Percentiles rank a stretch among this genome's conserved stretches.
phyloP scores from a whole-genome alignment of 1,140 invertebrate species.

The Penaeus indicus region DNA sequence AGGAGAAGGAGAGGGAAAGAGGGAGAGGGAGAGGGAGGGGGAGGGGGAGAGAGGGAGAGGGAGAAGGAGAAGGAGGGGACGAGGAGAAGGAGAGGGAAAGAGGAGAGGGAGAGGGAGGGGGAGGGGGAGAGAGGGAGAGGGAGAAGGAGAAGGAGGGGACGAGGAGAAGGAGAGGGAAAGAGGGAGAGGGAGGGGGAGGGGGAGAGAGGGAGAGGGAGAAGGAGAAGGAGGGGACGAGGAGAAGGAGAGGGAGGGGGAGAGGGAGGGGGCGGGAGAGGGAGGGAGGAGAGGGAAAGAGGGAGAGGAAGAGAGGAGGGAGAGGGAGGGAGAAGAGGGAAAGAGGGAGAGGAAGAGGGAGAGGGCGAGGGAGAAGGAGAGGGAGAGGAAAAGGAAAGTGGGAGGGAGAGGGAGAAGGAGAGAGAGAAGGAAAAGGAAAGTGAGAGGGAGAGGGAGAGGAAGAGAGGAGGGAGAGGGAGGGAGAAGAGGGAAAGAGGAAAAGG shows the following conservation, averaged over 20 bases:
- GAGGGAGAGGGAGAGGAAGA: constrained; percentile 3
- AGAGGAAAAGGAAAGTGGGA: too few relatives aligned
- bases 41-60: neutral
- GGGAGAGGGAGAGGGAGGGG: neutral
- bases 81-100: neutral
- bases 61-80: neutral
- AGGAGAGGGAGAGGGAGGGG: neutral
- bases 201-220: neutral
- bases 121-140: neutral
- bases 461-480: constrained; percentile 3
- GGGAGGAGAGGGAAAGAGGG: constrained; percentile 1
- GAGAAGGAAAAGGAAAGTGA: neutral
- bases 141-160: neutral
- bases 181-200: neutral
- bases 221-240: neutral
- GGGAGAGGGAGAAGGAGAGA: too few relatives aligned
- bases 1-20: neutral
- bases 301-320: neutral
- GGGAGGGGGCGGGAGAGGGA: neutral
- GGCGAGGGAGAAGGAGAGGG: too few relatives aligned
- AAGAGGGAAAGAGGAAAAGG: too few relatives aligned
- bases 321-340: neutral
- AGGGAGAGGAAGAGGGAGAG: too few relatives aligned
- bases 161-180: neutral
- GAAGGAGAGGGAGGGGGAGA: too few relatives aligned